Percentiles rank a stretch among this genome's conserved stretches.
Conservation (phyloP, 2,113 vertebrate species). For the Rhinichthys klamathensis region DNA sequence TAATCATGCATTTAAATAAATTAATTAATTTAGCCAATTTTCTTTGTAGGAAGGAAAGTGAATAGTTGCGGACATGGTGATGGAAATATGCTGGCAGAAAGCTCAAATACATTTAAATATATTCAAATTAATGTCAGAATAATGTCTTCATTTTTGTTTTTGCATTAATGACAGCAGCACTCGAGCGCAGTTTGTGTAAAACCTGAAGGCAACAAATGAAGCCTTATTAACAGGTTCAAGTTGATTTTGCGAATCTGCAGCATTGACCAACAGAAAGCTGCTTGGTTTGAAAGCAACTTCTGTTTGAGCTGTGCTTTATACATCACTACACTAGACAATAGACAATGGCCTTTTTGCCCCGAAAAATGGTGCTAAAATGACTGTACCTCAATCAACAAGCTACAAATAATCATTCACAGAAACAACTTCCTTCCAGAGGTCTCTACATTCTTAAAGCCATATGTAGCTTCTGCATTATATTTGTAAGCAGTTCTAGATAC, state of each 20-base stretch:
- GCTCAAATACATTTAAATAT: too few species aligned
- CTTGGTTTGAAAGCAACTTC: too few species aligned
- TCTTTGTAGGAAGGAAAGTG: neutral
- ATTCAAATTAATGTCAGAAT: too few species aligned
- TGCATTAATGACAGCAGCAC: neutral
- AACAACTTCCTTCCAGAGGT: neutral
- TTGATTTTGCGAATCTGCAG: too few species aligned
- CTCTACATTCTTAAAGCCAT: neutral
- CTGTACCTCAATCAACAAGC: neutral
- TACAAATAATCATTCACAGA: neutral
- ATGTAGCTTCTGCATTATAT: neutral
- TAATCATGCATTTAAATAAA: neutral
- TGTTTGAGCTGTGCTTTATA: too few species aligned
- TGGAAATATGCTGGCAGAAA: too few species aligned
- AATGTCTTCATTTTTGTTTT: too few species aligned
- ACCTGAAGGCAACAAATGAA: neutral
- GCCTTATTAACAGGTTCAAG: too few species aligned
- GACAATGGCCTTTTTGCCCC: too few species aligned
- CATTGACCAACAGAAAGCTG: too few species aligned
- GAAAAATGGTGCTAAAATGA: too few species aligned
- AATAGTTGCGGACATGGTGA: neutral
- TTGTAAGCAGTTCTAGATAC: constrained; percentile 20
- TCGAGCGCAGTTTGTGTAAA: neutral
- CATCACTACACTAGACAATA: too few species aligned
- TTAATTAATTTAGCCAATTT: neutral